Evolutionary conservation across 2,888 invertebrate genomes (phyloP).

Genomic region (Limnephilus marmoratus): DNA sequence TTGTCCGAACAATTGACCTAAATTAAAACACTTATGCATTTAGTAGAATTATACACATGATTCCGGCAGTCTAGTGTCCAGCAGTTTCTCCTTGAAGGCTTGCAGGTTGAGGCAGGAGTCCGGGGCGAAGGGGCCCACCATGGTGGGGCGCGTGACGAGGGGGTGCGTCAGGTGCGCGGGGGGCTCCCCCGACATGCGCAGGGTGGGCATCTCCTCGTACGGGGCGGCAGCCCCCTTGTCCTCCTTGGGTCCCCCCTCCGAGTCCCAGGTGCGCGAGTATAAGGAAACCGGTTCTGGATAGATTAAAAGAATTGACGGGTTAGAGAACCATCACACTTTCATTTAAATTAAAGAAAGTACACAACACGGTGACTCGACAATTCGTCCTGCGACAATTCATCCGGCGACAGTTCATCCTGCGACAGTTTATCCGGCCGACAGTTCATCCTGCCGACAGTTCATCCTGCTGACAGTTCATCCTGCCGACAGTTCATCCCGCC

Average conservation of each 20-base stretch:
- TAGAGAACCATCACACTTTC: background rate
- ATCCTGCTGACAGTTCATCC: too few relatives aligned
- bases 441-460: too few relatives aligned
- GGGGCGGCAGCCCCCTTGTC: conserved; percentile 34
- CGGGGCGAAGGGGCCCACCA: conserved; percentile 45
- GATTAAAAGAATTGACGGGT: background rate
- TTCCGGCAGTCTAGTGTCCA: conserved; percentile 91
- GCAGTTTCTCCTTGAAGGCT: conserved; percentile 91
- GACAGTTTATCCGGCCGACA: too few relatives aligned
- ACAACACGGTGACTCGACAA: too few relatives aligned
- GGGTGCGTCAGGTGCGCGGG: background rate
- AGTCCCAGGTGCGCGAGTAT: conserved; percentile 64
- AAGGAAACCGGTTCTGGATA: conserved; percentile 61
- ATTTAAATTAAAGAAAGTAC: background rate
- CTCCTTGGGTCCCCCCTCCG: conserved; percentile 9
- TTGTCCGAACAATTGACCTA: background rate
- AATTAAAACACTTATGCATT: background rate
- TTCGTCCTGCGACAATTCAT: too few relatives aligned
- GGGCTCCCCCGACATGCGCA: conserved; percentile 10
- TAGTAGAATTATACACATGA: conserved; percentile 84
- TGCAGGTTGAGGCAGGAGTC: conserved; percentile 82
- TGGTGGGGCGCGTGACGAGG: background rate
- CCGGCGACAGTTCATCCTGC: too few relatives aligned
- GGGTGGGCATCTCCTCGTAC: conserved; percentile 47
- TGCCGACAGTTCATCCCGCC: too few relatives aligned